A percentile compares a stretch with the other conserved stretches of the same genome.
These are phyloP conservation scores for Dryobates pubescens DNA, from an alignment of 2,797 vertebrate genomes.

Conservation along the genomic window DNA sequence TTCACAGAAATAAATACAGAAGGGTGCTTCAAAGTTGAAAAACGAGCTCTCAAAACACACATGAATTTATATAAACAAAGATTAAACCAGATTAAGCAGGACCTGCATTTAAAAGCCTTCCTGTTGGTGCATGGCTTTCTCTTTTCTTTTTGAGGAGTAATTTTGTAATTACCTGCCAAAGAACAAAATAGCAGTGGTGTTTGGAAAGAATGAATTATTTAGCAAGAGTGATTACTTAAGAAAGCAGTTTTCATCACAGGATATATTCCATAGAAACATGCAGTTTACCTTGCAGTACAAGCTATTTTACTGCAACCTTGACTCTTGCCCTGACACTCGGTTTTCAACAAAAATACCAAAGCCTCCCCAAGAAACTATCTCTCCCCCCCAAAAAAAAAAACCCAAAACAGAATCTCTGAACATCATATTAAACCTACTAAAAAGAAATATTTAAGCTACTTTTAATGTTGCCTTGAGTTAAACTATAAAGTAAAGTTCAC, in stretches of 20 bases:
- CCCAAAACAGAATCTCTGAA: not conserved
- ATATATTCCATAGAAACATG: constrained; percentile 54
- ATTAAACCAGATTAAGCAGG: constrained; percentile 22
- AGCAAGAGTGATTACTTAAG: constrained; percentile 36
- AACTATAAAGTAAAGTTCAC: not conserved
- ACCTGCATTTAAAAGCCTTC: constrained; percentile 37
- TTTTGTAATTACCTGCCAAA: constrained; percentile 50
- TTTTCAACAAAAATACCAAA: constrained; percentile 40
- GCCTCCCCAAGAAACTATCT: not conserved
- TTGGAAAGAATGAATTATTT: constrained; percentile 63
- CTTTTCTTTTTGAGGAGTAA: not conserved
- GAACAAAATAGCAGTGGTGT: constrained; percentile 36
- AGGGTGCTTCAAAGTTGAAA: constrained; percentile 1
- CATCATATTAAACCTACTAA: not conserved
- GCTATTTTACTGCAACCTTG: constrained; percentile 23
- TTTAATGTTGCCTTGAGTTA: not conserved
- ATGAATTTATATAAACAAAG: not conserved
- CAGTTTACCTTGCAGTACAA: constrained; percentile 40
- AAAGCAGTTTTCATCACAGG: constrained; percentile 58
- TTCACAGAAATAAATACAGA: constrained; percentile 13
- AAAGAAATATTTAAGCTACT: not conserved
- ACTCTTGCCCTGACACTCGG: constrained; percentile 30
- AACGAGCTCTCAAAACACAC: not conserved
- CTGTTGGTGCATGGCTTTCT: not conserved
- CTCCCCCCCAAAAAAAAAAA: not conserved